Conservation (phyloP, 2,113 vertebrate species). For the Epinephelus cyanopodus region DNA sequence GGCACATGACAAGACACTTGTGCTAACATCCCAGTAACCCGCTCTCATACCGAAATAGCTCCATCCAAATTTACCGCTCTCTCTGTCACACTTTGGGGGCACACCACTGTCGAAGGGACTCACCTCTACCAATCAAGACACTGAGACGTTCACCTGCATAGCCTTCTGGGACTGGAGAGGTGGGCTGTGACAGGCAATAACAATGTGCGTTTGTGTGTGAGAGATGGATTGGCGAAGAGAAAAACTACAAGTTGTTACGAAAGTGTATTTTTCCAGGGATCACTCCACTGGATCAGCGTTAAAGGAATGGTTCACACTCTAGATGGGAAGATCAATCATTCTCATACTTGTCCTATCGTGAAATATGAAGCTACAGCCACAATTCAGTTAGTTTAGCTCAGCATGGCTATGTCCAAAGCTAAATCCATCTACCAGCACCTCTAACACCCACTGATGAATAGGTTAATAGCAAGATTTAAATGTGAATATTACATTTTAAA, state of each 20-base stretch:
- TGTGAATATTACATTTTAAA: neutral
- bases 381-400: neutral
- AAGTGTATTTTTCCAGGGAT: slow-evolving; percentile 7
- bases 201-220: slow-evolving; percentile 5
- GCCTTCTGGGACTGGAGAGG: slow-evolving; percentile 19
- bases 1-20: slow-evolving; percentile 52
- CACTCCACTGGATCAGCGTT: neutral
- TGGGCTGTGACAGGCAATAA: slow-evolving; percentile 36
- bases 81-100: slow-evolving; percentile 39
- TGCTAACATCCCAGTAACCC: slow-evolving; percentile 40
- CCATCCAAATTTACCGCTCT: slow-evolving; percentile 45
- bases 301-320: neutral
- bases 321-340: neutral
- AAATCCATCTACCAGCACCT: neutral
- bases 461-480: neutral
- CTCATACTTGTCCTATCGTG: neutral
- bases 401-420: neutral
- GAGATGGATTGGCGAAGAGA: neutral
- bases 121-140: slow-evolving; percentile 42
- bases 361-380: neutral
- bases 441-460: neutral
- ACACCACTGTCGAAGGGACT: slow-evolving; percentile 7
- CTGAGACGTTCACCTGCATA: slow-evolving; percentile 32
- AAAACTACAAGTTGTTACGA: slow-evolving; percentile 9
- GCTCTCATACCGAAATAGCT: slow-evolving; percentile 49